Evolutionary conservation across 2,113 vertebrate species (phyloP).

Genomic region (Podilymbus podiceps): DNA sequence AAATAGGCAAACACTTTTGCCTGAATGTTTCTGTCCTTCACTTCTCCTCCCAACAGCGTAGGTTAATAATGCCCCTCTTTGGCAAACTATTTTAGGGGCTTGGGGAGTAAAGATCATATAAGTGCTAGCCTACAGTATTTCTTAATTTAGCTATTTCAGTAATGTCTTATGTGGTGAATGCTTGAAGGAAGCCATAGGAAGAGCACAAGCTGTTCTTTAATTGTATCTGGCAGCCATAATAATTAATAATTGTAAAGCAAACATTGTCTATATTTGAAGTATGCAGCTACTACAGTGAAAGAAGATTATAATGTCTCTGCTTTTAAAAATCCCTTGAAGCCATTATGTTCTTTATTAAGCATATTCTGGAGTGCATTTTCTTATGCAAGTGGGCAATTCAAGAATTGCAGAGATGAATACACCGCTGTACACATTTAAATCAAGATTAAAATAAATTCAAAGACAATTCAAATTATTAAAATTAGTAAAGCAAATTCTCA

Average conservation of each 20-base stretch:
- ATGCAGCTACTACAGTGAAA: not conserved
- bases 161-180: not conserved
- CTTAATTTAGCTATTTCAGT: not conserved
- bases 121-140: not conserved
- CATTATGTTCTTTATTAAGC: constrained; percentile 6
- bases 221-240: not conserved
- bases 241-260: constrained; percentile 28
- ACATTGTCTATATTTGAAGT: not conserved
- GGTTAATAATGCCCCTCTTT: not conserved
- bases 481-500: not conserved
- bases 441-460: constrained; percentile 15
- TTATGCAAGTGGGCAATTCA: not conserved
- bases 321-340: constrained; percentile 43
- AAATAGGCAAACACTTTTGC: not conserved
- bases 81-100: not conserved
- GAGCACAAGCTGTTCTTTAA: not conserved
- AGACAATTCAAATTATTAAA: not conserved
- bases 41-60: not conserved
- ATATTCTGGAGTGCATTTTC: not conserved
- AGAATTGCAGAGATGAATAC: not conserved
- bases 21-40: not conserved
- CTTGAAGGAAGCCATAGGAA: not conserved
- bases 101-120: not conserved
- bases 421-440: not conserved
- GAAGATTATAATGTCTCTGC: not conserved